Conservation (phyloP, 2,888 invertebrate species). For the Sminthurides aquaticus region DNA sequence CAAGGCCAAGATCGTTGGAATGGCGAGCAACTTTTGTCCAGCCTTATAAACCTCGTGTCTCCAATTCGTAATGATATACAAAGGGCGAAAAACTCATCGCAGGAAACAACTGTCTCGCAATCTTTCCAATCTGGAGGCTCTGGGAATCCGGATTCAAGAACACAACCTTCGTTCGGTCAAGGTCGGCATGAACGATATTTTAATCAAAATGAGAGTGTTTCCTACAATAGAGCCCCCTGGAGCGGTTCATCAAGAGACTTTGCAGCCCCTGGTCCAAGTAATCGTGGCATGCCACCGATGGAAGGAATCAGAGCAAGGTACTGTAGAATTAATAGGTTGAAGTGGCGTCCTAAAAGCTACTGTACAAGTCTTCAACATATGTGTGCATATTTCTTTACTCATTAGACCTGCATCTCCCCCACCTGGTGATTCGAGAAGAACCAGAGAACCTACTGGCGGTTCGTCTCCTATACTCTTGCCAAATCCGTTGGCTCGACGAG, state of each 20-base stretch:
- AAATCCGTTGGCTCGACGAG: slow-evolving; percentile 3
- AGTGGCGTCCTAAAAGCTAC: not conserved
- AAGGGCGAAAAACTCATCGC: not conserved
- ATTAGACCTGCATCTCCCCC: slow-evolving; percentile 20
- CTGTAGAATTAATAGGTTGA: too few relatives aligned
- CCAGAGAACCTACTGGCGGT: not conserved
- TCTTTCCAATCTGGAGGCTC: not conserved
- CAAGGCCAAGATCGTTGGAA: slow-evolving; percentile 27
- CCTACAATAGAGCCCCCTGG: not conserved
- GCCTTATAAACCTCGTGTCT: slow-evolving; percentile 22
- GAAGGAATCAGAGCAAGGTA: not conserved
- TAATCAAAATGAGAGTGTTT: not conserved
- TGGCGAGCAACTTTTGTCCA: slow-evolving; percentile 24
- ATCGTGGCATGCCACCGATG: not conserved
- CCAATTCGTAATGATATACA: slow-evolving; percentile 11
- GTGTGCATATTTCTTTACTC: not conserved
- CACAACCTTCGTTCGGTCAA: too few relatives aligned
- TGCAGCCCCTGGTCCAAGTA: not conserved
- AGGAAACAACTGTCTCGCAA: not conserved
- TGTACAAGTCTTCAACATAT: not conserved
- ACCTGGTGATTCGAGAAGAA: not conserved
- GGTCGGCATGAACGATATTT: not conserved
- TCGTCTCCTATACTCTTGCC: slow-evolving; percentile 6
- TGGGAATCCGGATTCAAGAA: not conserved
- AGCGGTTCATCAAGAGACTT: too few relatives aligned